phyloP scores from a whole-genome alignment of 2,888 invertebrate genomes.

The Napeogenes sylphis region DNA sequence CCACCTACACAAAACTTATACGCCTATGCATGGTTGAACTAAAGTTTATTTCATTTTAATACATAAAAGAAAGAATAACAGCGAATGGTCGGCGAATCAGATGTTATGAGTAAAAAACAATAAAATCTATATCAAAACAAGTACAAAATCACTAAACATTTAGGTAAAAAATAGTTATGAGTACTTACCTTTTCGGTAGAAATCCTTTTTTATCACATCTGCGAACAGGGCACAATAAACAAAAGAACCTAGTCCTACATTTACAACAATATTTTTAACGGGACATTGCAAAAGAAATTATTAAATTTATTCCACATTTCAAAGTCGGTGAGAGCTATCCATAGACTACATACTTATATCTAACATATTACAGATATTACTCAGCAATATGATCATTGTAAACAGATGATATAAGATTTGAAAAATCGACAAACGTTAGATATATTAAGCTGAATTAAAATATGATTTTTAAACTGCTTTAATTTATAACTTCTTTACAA shows the following conservation, averaged over 20 bases:
- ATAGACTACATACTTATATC: slow-evolving; percentile 14
- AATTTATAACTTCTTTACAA: background rate
- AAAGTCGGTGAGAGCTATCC: slow-evolving; percentile 31
- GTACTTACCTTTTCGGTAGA: slow-evolving; percentile 14
- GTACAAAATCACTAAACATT: slow-evolving; percentile 29
- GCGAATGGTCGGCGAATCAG: background rate
- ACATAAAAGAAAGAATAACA: background rate
- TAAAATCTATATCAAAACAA: slow-evolving; percentile 29
- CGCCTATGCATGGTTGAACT: background rate
- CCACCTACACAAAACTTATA: background rate
- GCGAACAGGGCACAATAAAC: slow-evolving; percentile 19
- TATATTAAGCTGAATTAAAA: too few species aligned
- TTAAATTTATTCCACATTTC: slow-evolving; percentile 47
- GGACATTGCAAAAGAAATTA: slow-evolving; percentile 38
- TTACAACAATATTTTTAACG: slow-evolving; percentile 42
- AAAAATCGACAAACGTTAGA: too few species aligned
- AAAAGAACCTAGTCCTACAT: slow-evolving; percentile 34
- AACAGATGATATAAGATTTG: background rate
- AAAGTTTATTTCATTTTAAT: background rate
- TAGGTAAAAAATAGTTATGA: background rate
- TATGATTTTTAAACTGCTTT: background rate
- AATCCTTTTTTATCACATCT: slow-evolving; percentile 36
- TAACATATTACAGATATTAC: background rate
- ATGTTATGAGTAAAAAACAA: background rate
- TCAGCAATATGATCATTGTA: background rate